Base-by-base conservation (phyloP, 92 coral and sea anemone genomes). In the Hydrozoanthus gracilis region DNA sequence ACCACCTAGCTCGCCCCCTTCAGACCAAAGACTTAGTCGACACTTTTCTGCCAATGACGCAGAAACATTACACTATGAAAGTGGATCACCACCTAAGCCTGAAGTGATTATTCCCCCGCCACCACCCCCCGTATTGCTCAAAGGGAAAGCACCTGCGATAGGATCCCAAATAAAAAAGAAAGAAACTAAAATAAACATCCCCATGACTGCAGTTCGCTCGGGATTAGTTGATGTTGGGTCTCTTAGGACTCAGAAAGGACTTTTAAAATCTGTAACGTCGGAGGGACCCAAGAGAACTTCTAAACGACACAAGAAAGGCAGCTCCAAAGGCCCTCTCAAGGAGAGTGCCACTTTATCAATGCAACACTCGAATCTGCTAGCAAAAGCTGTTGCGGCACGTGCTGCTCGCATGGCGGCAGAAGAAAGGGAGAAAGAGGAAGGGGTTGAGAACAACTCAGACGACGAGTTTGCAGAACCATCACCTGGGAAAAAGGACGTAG, bases 341-440 rank as follows among this genome's bases (percentile, higher is more conserved):
- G 80, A 82, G 71, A 73, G 45, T 69, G 87, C 67, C 85, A 86
- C 52, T 51, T 76, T 90, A 6, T 88, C 90, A n/a, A 69, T 68
- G 54, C 94, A 92, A 73, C 98, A 95, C 86, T 68, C 90, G 75
- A 69, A 86, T 69, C 77, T 92, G 58, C 87, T 95, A 12, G 98
- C 98, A 27, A 95, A 92, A 69, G 98, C 98, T 83, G 93, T 95
- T 7, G 98, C 98, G 5, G 98, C 93, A 47, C 94, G 98, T n/a
- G 98, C 98, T 55, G 95, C 98, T 5, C 91, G 93, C 44, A 75
- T 95, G 27, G 95, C 95, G 6, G 78, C 72, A 52, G 89, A 90
- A 50, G 95, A 88, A 16, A 69, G 66, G 20, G 86, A 77, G 9
- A 55, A 69, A 44, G 89, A 83, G 39, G 89, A 88, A 13, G 76